Evolutionary conservation across 2,113 vertebrate species (phyloP).

Genomic region (Arothron firmamentum): DNA sequence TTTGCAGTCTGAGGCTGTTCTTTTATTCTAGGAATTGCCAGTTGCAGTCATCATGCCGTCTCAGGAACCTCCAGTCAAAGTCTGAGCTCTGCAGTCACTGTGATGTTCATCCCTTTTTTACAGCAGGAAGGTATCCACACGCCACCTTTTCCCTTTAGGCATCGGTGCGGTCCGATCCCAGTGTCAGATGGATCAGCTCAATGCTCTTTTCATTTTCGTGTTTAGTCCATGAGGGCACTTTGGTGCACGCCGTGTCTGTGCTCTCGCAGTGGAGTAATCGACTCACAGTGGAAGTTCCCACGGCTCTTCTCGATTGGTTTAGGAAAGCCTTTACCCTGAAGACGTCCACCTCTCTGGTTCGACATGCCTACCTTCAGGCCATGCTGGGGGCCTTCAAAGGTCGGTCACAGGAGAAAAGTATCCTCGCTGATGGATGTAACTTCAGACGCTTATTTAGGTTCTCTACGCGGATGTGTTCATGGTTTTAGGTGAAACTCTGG

Average conservation of each 20-base stretch:
- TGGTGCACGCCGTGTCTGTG: conserved; percentile 88
- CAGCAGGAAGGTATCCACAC: conserved; percentile 87
- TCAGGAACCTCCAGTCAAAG: conserved; percentile 88
- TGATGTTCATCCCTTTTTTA: conserved; percentile 92
- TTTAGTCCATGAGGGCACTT: conserved; percentile 89
- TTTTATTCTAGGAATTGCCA: conserved; percentile 82
- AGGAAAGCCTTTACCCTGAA: conserved; percentile 95
- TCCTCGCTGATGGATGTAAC: no score
- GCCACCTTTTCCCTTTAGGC: neutral
- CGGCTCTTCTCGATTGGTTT: conserved; percentile 86
- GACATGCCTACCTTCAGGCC: conserved; percentile 91
- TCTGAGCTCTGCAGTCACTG: conserved; percentile 77
- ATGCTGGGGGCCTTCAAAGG: conserved; percentile 92
- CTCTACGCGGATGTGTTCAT: neutral
- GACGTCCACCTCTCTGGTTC: conserved; percentile 87
- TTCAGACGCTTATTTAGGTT: no score
- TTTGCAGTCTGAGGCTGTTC: neutral
- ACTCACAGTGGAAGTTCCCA: conserved; percentile 84
- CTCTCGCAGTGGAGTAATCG: conserved; percentile 90
- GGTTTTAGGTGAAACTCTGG: conserved; percentile 82
- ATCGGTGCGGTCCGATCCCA: neutral
- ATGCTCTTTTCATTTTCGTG: neutral
- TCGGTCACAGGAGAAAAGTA: conserved; percentile 51
- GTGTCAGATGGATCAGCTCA: neutral
- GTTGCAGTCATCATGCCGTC: conserved; percentile 88